Conservation (phyloP, 2,797 vertebrate genomes). For the Melopsittacus undulatus region DNA sequence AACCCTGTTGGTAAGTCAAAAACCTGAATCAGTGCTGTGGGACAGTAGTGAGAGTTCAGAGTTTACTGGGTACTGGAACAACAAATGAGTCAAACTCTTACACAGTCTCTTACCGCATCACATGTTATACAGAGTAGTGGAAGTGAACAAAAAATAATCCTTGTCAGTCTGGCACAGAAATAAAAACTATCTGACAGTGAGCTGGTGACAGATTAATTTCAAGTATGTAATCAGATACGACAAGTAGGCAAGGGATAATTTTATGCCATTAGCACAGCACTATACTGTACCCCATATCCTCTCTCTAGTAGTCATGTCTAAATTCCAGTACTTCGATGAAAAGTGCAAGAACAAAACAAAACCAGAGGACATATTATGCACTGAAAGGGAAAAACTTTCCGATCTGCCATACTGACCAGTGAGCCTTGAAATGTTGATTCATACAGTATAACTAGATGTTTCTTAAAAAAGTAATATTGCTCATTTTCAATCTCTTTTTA, state of each 20-base stretch:
- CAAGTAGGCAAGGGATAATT: not conserved
- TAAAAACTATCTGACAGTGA: not conserved
- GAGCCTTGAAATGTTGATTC: not conserved
- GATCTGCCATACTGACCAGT: not conserved
- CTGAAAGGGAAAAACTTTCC: not conserved
- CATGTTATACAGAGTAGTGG: not conserved
- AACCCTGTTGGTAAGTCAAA: not conserved
- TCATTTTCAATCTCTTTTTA: not conserved
- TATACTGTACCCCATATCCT: not conserved
- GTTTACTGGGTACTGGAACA: not conserved
- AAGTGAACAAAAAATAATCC: not conserved
- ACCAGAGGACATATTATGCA: not conserved
- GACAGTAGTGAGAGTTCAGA: not conserved
- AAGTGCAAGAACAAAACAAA: not conserved
- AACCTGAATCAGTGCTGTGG: not conserved
- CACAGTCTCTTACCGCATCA: not conserved
- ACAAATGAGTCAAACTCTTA: not conserved
- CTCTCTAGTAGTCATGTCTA: not conserved
- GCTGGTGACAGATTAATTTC: not conserved
- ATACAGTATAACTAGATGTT: not conserved
- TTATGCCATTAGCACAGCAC: not conserved
- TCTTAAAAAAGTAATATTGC: not conserved
- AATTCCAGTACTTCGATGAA: slow-evolving; percentile 4
- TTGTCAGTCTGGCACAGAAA: not conserved
- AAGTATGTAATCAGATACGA: not conserved